Percentiles rank a stretch among this genome's conserved stretches.
These are phyloP conservation scores for Cepphus grylle DNA, from an alignment of 2,113 vertebrate species.

Conservation along the genomic window DNA sequence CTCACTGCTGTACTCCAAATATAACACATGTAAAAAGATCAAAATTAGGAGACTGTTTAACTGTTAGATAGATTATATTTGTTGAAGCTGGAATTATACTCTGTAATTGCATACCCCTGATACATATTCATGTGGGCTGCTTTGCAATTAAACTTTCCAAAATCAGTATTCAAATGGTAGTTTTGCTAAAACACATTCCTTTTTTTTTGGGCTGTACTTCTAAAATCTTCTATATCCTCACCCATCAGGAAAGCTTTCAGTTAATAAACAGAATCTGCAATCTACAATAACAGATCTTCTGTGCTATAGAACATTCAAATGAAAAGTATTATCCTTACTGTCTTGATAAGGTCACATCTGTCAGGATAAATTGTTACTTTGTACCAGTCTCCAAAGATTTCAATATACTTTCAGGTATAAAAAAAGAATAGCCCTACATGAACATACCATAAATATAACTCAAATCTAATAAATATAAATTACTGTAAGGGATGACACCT, in stretches of 20 bases:
- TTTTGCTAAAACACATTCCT: not conserved
- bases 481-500: not conserved
- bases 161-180: not conserved
- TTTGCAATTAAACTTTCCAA: constrained; percentile 29
- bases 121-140: constrained; percentile 1
- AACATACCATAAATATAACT: not conserved
- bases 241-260: constrained; percentile 2
- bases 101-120: not conserved
- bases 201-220: not conserved
- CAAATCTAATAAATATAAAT: constrained; percentile 40
- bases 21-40: not conserved
- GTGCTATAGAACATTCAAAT: constrained; percentile 31
- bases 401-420: not conserved
- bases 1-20: constrained; percentile 9
- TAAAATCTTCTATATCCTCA: not conserved
- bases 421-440: not conserved
- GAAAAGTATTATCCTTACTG: constrained; percentile 36
- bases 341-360: constrained; percentile 55
- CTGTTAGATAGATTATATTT: constrained; percentile 15
- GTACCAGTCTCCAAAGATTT: not conserved
- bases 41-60: not conserved
- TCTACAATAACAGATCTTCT: constrained; percentile 2
- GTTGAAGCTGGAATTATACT: constrained; percentile 23
- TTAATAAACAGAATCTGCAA: constrained; percentile 33
- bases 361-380: constrained; percentile 44